Conservation (phyloP, 2,113 vertebrate genomes). For the Daboia siamensis region DNA sequence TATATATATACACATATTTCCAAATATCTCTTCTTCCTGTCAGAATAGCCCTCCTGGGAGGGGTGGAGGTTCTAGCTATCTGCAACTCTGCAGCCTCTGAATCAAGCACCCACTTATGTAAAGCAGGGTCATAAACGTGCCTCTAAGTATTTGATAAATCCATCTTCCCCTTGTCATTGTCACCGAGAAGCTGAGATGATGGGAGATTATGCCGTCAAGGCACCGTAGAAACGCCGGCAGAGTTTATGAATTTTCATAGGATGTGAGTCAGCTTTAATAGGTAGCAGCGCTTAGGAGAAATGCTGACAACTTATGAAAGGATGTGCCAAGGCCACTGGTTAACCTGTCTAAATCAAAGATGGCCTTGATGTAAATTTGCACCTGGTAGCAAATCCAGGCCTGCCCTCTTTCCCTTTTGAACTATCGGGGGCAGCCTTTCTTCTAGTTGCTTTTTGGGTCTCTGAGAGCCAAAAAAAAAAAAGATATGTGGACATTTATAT, state of each 20-base stretch:
- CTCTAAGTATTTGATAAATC: slow-evolving; percentile 72
- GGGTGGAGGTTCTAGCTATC: slow-evolving; percentile 61
- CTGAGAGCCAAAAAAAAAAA: not conserved
- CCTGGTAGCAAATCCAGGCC: not conserved
- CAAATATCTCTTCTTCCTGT: slow-evolving; percentile 67
- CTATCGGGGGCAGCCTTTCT: not conserved
- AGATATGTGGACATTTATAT: no score
- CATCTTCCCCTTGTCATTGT: slow-evolving; percentile 72
- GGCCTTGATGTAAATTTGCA: not conserved
- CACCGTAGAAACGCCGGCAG: slow-evolving; percentile 61
- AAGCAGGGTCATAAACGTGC: slow-evolving; percentile 69
- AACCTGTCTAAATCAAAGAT: not conserved
- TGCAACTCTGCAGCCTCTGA: slow-evolving; percentile 60
- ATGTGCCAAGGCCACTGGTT: not conserved
- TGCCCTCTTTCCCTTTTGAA: not conserved
- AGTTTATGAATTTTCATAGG: slow-evolving; percentile 70
- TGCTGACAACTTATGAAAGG: slow-evolving; percentile 48
- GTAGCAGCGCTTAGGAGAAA: slow-evolving; percentile 45
- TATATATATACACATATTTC: slow-evolving; percentile 12
- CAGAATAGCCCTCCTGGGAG: slow-evolving; percentile 56
- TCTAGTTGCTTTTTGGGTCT: not conserved
- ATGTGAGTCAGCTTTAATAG: slow-evolving; percentile 60
- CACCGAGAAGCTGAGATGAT: slow-evolving; percentile 66
- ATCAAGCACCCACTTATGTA: slow-evolving; percentile 66
- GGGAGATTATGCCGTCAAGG: slow-evolving; percentile 68